These are phyloP conservation scores for Stramonita haemastoma DNA, from an alignment of 2,888 invertebrate genomes.

Conservation along the genomic window DNA sequence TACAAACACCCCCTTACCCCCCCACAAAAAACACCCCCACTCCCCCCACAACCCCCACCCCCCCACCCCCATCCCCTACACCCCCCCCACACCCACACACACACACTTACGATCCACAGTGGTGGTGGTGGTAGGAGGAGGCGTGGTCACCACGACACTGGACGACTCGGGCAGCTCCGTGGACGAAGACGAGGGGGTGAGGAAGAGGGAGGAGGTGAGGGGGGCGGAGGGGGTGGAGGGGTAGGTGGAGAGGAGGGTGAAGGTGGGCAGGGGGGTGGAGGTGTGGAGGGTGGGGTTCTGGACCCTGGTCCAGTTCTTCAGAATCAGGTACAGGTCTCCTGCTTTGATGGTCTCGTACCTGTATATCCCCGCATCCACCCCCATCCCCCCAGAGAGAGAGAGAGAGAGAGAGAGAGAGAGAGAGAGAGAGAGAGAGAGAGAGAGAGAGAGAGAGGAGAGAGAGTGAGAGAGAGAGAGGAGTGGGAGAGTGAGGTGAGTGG, in stretches of 20 bases:
- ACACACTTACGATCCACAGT: not conserved
- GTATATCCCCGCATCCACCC: too few relatives aligned
- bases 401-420: too few relatives aligned
- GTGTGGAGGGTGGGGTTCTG: not conserved
- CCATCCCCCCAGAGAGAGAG: too few relatives aligned
- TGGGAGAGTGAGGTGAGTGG: too few relatives aligned
- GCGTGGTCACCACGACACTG: not conserved
- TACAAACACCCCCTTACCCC: not conserved
- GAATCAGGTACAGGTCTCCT: conserved; percentile 50
- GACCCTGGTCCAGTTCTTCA: conserved; percentile 2
- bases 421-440: not conserved
- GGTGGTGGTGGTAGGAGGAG: not conserved
- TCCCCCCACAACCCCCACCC: not conserved
- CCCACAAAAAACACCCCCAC: not conserved
- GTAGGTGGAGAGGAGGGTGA: conserved; percentile 21
- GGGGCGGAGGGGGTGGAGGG: not conserved
- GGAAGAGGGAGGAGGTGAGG: conserved; percentile 30
- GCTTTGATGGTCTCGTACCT: conserved; percentile 43
- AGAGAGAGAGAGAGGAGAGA: not conserved
- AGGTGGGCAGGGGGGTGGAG: not conserved
- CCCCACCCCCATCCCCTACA: not conserved
- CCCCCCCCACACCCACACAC: not conserved
- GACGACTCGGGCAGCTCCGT: not conserved
- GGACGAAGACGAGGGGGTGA: conserved; percentile 28
- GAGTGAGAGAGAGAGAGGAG: too few relatives aligned